These are phyloP conservation scores for Aplysina aerophoba DNA, from an alignment of 37 sponge, comb jelly and placozoan genomes.

Conservation along the genomic window DNA sequence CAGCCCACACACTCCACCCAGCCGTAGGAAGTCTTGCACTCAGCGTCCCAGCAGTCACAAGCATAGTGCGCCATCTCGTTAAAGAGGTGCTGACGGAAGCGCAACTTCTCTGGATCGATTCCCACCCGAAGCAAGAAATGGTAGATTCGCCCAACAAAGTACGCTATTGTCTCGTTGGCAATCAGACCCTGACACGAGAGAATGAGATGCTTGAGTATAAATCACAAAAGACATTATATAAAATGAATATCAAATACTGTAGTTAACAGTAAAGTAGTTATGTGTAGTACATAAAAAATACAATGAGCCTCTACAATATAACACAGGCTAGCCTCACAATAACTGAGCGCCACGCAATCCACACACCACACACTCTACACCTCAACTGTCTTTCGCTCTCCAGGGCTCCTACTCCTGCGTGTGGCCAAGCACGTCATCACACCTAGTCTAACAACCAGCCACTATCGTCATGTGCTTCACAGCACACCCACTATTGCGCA, in stretches of 20 bases:
- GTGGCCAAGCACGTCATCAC: too few relatives aligned
- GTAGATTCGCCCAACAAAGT: conserved; percentile 91
- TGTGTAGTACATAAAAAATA: too few relatives aligned
- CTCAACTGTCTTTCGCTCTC: too few relatives aligned
- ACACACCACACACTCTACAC: too few relatives aligned
- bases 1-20: conserved; percentile 99
- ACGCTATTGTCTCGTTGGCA: conserved; percentile 86
- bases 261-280: not conserved
- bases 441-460: too few relatives aligned
- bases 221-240: not conserved
- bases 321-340: too few relatives aligned
- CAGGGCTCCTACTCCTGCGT: too few relatives aligned
- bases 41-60: conserved; percentile 99
- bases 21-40: conserved; percentile 95
- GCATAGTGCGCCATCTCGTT: conserved; percentile 99
- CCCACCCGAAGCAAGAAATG: conserved; percentile 81
- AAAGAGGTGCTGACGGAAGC: conserved; percentile 95
- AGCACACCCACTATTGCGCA: not conserved
- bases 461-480: too few relatives aligned
- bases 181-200: conserved; percentile 62
- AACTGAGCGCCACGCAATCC: too few relatives aligned
- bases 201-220: not conserved
- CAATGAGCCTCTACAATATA: too few relatives aligned
- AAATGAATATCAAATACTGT: not conserved
- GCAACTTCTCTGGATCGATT: conserved; percentile 69